These are phyloP conservation scores for Cephus rjabovi DNA, from an alignment of 2,888 invertebrate genomes.

Conservation along the genomic window DNA sequence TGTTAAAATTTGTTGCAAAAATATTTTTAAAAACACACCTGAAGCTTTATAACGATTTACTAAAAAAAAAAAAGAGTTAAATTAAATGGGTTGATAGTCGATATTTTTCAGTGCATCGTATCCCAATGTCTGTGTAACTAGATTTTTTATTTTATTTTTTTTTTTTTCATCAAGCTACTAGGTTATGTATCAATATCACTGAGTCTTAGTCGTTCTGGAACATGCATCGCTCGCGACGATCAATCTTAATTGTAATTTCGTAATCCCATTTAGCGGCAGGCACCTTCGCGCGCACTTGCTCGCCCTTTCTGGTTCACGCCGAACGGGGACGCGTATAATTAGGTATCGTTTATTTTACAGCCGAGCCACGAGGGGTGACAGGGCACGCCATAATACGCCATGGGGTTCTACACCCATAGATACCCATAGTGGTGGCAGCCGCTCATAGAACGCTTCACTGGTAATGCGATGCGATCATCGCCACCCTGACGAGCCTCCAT, in stretches of 20 bases:
- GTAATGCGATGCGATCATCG: conserved; percentile 64
- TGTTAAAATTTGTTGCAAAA: conserved; percentile 34
- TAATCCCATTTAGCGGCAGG: conserved; percentile 51
- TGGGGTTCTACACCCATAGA: conserved; percentile 25
- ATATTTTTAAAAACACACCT: conserved; percentile 23
- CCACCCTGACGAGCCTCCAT: conserved; percentile 52
- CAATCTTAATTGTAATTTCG: conserved; percentile 54
- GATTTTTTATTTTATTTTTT: no score
- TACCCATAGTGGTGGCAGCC: conserved; percentile 47
- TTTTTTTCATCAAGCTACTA: no score
- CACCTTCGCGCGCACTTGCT: conserved; percentile 55
- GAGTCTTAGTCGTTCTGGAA: no score
- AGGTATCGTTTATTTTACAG: conserved; percentile 65
- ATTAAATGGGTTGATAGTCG: no score
- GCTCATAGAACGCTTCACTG: conserved; percentile 63
- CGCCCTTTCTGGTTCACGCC: conserved; percentile 28
- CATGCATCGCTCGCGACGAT: conserved; percentile 27
- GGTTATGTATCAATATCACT: no score
- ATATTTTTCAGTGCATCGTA: no score
- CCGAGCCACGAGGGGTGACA: conserved; percentile 45
- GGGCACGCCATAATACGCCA: conserved; percentile 26
- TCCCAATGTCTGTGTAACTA: no score
- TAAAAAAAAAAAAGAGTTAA: no score
- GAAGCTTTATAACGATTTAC: no score
- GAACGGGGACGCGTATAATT: conserved; percentile 58